These are phyloP conservation scores for Atrina japonica DNA, from an alignment of 2,888 invertebrate genomes.

Conservation along the genomic window DNA sequence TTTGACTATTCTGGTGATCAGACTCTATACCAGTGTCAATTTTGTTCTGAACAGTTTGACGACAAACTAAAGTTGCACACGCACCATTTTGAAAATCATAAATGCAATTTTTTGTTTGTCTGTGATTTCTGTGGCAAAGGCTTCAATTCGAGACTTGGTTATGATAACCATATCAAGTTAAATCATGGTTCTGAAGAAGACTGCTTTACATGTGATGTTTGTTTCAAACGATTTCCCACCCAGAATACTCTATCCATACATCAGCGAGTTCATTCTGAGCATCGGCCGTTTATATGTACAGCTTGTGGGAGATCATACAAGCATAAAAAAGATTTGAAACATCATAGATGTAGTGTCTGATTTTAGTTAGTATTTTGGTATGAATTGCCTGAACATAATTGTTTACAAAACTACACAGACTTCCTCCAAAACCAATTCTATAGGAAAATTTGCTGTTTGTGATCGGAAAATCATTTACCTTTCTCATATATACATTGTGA, in stretches of 20 bases:
- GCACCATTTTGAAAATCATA: neutral
- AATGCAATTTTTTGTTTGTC: constrained; percentile 1
- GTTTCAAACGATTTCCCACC: constrained; percentile 28
- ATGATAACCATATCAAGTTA: constrained; percentile 25
- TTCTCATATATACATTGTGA: no score
- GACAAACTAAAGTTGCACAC: neutral
- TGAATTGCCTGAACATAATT: no score
- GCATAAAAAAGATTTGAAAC: constrained; percentile 30
- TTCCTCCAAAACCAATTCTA: no score
- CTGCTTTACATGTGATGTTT: constrained; percentile 25
- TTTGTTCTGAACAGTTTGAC: neutral
- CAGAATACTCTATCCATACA: constrained; percentile 20
- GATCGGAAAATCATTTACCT: no score
- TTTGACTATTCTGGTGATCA: neutral
- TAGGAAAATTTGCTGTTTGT: no score
- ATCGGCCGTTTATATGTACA: constrained; percentile 27
- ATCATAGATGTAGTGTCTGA: constrained; percentile 20
- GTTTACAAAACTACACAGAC: no score
- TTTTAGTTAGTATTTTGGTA: no score
- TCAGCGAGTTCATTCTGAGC: constrained; percentile 19
- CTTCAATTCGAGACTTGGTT: constrained; percentile 27
- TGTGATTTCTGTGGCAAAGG: constrained; percentile 26
- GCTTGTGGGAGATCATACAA: constrained; percentile 31
- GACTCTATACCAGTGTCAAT: neutral
- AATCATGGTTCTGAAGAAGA: constrained; percentile 21